These are phyloP conservation scores for Equus przewalskii DNA, from an alignment of 2,113 vertebrate species.

Conservation along the genomic window DNA sequence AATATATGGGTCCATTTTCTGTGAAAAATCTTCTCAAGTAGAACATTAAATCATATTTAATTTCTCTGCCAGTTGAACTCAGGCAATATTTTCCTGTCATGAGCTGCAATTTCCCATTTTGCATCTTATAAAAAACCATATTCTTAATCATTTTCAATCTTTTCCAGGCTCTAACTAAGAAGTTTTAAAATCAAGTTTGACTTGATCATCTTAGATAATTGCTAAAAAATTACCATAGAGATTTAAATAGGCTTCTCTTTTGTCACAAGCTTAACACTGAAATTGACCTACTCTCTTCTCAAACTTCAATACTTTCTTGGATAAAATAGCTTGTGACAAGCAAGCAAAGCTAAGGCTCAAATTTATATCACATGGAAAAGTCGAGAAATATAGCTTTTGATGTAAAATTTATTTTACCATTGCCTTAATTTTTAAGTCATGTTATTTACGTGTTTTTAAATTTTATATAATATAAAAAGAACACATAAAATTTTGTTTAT, in stretches of 20 bases:
- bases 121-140: neutral
- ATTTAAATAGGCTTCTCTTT: neutral
- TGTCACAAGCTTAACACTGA: neutral
- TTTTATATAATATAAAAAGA: neutral
- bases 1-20: neutral
- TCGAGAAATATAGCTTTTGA: neutral
- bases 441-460: neutral
- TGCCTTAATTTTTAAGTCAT: conserved; percentile 33
- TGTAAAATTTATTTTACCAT: neutral
- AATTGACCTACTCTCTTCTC: neutral
- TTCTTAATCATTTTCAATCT: neutral
- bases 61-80: neutral
- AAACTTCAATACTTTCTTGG: neutral
- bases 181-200: neutral
- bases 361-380: neutral
- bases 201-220: neutral
- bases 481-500: neutral
- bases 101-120: neutral
- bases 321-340: neutral
- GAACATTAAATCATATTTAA: conserved; percentile 14
- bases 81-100: neutral
- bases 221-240: neutral
- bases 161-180: neutral
- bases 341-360: neutral
- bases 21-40: neutral